Percentiles rank a stretch among this genome's conserved stretches.
Evolutionary conservation across 2,797 vertebrate genomes (phyloP).

Genomic region (Mormyrops boulengeri): DNA sequence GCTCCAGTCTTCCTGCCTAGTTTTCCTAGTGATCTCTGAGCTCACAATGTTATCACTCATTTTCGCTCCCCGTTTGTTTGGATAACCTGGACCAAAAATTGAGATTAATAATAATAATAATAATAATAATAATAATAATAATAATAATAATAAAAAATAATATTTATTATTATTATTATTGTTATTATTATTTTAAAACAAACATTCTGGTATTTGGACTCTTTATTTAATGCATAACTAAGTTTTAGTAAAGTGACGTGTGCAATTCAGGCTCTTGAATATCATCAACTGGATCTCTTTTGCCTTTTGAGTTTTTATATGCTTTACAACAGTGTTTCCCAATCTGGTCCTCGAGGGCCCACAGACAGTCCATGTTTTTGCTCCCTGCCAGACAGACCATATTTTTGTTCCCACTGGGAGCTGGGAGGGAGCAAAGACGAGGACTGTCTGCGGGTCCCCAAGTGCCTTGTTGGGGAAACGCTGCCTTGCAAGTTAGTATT

Average conservation of each 20-base stretch:
- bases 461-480: not conserved
- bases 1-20: not conserved
- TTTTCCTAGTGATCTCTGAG: not conserved
- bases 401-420: not conserved
- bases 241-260: not conserved
- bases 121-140: too few relatives aligned
- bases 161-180: too few relatives aligned
- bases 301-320: not conserved
- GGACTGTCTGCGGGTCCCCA: not conserved
- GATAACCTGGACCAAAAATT: not conserved
- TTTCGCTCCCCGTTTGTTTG: not conserved
- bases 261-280: not conserved
- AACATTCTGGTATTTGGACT: not conserved
- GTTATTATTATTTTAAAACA: not conserved
- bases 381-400: not conserved
- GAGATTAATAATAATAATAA: too few relatives aligned
- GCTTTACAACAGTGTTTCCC: not conserved
- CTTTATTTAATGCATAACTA: not conserved
- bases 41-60: not conserved
- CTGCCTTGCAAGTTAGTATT: not conserved
- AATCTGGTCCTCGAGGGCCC: not conserved
- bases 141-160: too few relatives aligned
- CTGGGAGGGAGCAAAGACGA: not conserved
- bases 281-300: not conserved
- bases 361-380: not conserved